Percentiles rank a stretch among this genome's conserved stretches.
phyloP scores from a whole-genome alignment of 2,797 vertebrate genomes.

The Semotilus atromaculatus region DNA sequence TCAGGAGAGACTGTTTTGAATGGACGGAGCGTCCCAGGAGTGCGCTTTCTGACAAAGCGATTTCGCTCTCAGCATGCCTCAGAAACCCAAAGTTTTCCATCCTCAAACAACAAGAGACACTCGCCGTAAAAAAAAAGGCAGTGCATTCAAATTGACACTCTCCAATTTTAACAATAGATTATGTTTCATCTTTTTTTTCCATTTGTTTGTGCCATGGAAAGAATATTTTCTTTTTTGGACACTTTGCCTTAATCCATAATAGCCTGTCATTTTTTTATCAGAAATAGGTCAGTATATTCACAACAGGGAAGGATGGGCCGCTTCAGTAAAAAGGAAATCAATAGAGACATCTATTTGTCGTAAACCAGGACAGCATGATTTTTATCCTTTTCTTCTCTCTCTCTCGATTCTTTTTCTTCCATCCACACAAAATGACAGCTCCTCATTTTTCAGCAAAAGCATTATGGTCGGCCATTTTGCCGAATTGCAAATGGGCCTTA shows the following conservation, averaged over 20 bases:
- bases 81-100: conserved; percentile 63
- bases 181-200: conserved; percentile 76
- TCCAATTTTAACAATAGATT: conserved; percentile 73
- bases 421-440: conserved; percentile 75
- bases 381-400: conserved; percentile 77
- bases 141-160: conserved; percentile 76
- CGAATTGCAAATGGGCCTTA: conserved; percentile 78
- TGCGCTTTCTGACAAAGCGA: conserved; percentile 61
- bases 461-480: conserved; percentile 77
- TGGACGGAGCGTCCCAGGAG: conserved; percentile 59
- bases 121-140: conserved; percentile 67
- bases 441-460: conserved; percentile 78
- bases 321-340: conserved; percentile 82
- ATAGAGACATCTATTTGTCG: conserved; percentile 86
- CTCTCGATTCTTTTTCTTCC: conserved; percentile 60
- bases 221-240: conserved; percentile 77
- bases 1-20: conserved; percentile 49
- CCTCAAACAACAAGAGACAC: conserved; percentile 57
- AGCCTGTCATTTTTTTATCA: conserved; percentile 69
- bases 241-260: conserved; percentile 82
- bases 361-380: conserved; percentile 84
- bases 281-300: conserved; percentile 86
- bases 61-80: conserved; percentile 77
- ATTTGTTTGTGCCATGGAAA: conserved; percentile 77
- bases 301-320: conserved; percentile 80